Percentiles rank a stretch among this genome's conserved stretches.
phyloP scores from a whole-genome alignment of 2,888 invertebrate species.

The Sylvicola cinctus region DNA sequence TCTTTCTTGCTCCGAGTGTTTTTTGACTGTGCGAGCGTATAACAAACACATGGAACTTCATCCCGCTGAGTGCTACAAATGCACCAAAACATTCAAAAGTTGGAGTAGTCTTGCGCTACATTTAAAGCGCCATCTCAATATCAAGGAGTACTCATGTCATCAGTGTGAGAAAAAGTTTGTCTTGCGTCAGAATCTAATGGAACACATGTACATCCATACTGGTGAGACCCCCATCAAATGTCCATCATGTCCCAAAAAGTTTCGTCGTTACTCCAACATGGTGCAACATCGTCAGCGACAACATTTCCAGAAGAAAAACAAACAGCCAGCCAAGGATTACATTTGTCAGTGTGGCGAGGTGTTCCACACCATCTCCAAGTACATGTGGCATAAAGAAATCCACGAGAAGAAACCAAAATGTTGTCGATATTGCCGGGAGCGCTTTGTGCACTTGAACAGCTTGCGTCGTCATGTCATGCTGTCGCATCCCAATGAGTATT shows the following conservation, averaged over 20 bases:
- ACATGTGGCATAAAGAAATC: conserved; percentile 69
- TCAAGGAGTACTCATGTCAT: conserved; percentile 49
- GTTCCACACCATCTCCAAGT: conserved; percentile 63
- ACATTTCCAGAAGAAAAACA: conserved; percentile 50
- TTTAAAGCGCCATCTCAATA: conserved; percentile 57
- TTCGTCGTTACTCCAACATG: conserved; percentile 65
- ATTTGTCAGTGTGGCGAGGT: conserved; percentile 63
- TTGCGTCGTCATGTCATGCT: conserved; percentile 65
- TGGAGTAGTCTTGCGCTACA: conserved; percentile 57
- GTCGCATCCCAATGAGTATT: conserved; percentile 52
- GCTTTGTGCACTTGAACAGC: conserved; percentile 67
- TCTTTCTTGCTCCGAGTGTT: conserved; percentile 42
- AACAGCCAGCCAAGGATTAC: conserved; percentile 39
- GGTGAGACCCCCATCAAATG: conserved; percentile 65
- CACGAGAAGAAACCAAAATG: conserved; percentile 67
- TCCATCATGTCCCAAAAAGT: conserved; percentile 56
- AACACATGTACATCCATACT: conserved; percentile 67
- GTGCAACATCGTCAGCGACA: conserved; percentile 64
- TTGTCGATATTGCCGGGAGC: conserved; percentile 67
- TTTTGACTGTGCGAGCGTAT: conserved; percentile 43
- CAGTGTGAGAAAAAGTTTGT: conserved; percentile 66
- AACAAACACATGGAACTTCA: conserved; percentile 57
- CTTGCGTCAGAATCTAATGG: conserved; percentile 59
- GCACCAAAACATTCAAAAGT: conserved; percentile 57
- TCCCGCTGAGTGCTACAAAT: conserved; percentile 63